phyloP scores from a whole-genome alignment of 2,888 invertebrate genomes.

The Campoletis raptor region DNA sequence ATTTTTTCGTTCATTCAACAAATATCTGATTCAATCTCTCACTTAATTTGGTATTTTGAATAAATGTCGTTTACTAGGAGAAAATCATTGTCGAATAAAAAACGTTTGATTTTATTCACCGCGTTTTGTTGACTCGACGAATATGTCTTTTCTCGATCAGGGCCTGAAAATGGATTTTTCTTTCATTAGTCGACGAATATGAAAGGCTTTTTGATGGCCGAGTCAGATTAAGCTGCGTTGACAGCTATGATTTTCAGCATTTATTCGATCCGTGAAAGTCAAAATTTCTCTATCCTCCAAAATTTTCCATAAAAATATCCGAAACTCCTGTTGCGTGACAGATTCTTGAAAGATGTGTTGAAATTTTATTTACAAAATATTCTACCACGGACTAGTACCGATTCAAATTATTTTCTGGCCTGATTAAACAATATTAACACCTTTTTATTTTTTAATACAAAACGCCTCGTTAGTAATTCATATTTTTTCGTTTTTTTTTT shows the following conservation, averaged over 20 bases:
- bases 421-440: not conserved
- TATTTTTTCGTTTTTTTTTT: not conserved
- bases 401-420: not conserved
- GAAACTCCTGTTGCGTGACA: not conserved
- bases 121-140: too few species aligned
- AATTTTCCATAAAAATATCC: not conserved
- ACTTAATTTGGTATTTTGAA: too few species aligned
- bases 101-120: too few species aligned
- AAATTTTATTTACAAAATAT: not conserved
- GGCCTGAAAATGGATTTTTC: not conserved
- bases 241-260: not conserved
- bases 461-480: not conserved
- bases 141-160: too few species aligned
- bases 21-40: too few species aligned
- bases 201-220: not conserved
- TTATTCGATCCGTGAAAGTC: not conserved
- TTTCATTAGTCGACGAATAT: not conserved
- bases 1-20: too few species aligned
- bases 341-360: not conserved
- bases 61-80: too few species aligned
- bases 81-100: too few species aligned
- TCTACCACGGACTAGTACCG: not conserved
- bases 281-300: not conserved
- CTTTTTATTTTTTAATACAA: not conserved
- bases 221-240: constrained; percentile 3